Evolutionary conservation across 2,888 invertebrate genomes (phyloP).

Genomic region (Bombylius discolor): DNA sequence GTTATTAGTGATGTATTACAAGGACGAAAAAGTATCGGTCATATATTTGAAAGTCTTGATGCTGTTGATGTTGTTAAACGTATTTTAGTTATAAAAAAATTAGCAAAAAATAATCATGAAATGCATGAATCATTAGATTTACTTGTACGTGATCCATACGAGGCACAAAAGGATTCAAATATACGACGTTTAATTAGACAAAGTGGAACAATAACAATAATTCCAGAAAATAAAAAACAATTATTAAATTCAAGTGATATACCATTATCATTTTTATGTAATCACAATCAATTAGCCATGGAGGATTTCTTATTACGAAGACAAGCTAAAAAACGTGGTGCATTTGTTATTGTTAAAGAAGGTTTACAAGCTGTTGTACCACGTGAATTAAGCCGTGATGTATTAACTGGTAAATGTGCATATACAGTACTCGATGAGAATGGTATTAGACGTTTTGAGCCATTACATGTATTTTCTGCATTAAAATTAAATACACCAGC

Average conservation of each 20-base stretch:
- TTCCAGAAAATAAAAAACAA: constrained; percentile 46
- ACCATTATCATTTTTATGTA: constrained; percentile 52
- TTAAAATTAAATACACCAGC: constrained; percentile 49
- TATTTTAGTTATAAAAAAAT: constrained; percentile 54
- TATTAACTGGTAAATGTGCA: constrained; percentile 58
- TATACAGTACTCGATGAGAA: constrained; percentile 65
- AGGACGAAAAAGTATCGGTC: constrained; percentile 37
- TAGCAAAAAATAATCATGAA: constrained; percentile 53
- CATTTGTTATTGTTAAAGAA: constrained; percentile 52
- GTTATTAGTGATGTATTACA: constrained; percentile 8
- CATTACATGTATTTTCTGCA: constrained; percentile 59
- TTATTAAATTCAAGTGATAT: constrained; percentile 54
- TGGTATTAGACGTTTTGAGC: constrained; percentile 63
- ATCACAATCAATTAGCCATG: constrained; percentile 60
- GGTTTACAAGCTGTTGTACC: constrained; percentile 65
- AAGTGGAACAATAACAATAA: constrained; percentile 56
- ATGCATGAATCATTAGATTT: constrained; percentile 48
- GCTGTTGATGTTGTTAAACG: constrained; percentile 55
- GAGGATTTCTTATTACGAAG: constrained; percentile 57
- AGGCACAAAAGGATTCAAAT: constrained; percentile 54
- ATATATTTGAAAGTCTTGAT: constrained; percentile 44
- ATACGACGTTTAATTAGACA: constrained; percentile 57
- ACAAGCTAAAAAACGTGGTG: constrained; percentile 39
- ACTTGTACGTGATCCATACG: constrained; percentile 50
- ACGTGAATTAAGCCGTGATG: constrained; percentile 58